These are phyloP conservation scores for Microchrysa polita DNA, from an alignment of 2,888 invertebrate species.

Conservation along the genomic window DNA sequence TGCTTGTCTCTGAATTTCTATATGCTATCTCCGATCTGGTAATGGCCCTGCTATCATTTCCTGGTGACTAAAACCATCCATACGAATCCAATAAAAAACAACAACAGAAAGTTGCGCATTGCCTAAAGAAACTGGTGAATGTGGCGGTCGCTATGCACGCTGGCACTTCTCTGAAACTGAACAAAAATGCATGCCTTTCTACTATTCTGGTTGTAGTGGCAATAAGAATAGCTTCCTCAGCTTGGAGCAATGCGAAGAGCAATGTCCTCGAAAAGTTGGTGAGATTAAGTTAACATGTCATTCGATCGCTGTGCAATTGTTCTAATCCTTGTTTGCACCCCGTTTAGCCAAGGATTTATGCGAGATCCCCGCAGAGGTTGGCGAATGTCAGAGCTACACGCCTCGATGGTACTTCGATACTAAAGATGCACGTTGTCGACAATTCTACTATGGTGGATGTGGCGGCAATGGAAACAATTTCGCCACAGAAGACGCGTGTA, in stretches of 20 bases:
- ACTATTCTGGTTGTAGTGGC: slow-evolving; percentile 91
- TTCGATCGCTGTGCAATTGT: slow-evolving; percentile 14
- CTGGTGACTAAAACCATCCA: background rate
- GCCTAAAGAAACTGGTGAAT: slow-evolving; percentile 79
- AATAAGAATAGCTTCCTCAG: slow-evolving; percentile 86
- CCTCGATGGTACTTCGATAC: slow-evolving; percentile 87
- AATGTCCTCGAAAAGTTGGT: slow-evolving; percentile 84
- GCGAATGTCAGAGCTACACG: slow-evolving; percentile 80
- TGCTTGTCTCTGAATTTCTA: slow-evolving; percentile 53
- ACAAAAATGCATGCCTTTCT: slow-evolving; percentile 91
- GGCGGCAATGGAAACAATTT: slow-evolving; percentile 93
- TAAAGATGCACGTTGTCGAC: slow-evolving; percentile 75
- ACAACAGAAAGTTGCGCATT: slow-evolving; percentile 77
- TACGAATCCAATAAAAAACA: slow-evolving; percentile 3
- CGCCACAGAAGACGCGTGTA: slow-evolving; percentile 72
- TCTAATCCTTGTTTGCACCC: background rate
- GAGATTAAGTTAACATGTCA: slow-evolving; percentile 66
- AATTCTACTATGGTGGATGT: slow-evolving; percentile 91
- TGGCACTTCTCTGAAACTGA: slow-evolving; percentile 89
- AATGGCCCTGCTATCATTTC: background rate
- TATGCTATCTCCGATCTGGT: slow-evolving; percentile 19
- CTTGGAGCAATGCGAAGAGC: slow-evolving; percentile 76
- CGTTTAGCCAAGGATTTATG: slow-evolving; percentile 74
- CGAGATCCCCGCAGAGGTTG: slow-evolving; percentile 77
- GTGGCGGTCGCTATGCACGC: slow-evolving; percentile 74